These are phyloP conservation scores for Coregonus ussuriensis DNA, from an alignment of 2,797 vertebrate genomes.

Conservation along the genomic window DNA sequence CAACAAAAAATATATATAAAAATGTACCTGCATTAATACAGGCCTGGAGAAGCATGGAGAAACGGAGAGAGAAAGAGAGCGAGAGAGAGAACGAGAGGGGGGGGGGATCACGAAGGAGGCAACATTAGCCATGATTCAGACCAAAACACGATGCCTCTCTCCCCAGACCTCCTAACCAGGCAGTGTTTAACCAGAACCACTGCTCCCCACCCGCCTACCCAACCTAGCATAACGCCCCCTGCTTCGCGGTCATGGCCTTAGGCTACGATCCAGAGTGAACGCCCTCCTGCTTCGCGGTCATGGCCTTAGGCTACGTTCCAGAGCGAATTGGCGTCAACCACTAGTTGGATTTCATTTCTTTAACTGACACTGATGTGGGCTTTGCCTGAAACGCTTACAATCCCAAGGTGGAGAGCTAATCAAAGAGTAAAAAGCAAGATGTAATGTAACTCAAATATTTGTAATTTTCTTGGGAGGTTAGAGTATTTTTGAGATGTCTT, in stretches of 20 bases:
- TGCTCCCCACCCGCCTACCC: conserved; percentile 25
- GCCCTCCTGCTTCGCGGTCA: too few species aligned
- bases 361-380: conserved; percentile 9
- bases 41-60: neutral
- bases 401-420: neutral
- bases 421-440: neutral
- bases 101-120: neutral
- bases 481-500: conserved; percentile 10
- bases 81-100: neutral
- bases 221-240: neutral
- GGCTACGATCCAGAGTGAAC: too few species aligned
- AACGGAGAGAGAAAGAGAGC: neutral
- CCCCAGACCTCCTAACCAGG: conserved; percentile 21
- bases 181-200: neutral
- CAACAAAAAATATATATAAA: neutral
- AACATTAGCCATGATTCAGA: neutral
- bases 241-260: neutral
- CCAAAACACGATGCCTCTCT: conserved; percentile 17
- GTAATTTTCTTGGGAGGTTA: conserved; percentile 15
- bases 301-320: neutral
- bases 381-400: neutral
- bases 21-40: neutral
- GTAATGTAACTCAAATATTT: neutral
- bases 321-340: conserved; percentile 1
- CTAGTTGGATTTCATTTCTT: conserved; percentile 5